Base-by-base conservation (phyloP, 2,113 vertebrate genomes). In the Coturnix japonica region DNA sequence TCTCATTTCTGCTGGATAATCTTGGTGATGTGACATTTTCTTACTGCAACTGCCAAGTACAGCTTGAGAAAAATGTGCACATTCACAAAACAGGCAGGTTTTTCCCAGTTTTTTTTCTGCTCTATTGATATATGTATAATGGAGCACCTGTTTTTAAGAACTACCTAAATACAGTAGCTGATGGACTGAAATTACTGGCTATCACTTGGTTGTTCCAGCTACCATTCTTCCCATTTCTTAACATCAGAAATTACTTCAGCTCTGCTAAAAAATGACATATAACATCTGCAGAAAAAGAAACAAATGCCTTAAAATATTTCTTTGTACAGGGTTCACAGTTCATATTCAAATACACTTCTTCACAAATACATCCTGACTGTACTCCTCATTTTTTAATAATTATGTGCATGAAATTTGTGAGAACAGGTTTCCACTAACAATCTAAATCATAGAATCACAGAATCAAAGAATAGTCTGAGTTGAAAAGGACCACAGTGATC, bases 1-100 rank as follows among this genome's bases (percentile, higher is more conserved):
- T 91, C 64, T 31, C 44, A 11, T 94, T 67, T 85, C 70, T 43
- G 25, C 28, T 64, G 33, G 9, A 54, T 90, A 33, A 81, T 53
- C 87, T 19, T 30, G 5, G 26, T 44, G 61, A 25, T 10, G 51
- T 2, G 14, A 6, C 78, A 47, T 80, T 94, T 96, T 83, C 39
- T 57, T 71, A 31, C 21, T 54, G 30, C 8, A 41, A 2, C 54
- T 90, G 30, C 4, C 41, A 84, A 87, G 59, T 70, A 70, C n/a
- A 39, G 5, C 4, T 57, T 65, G 46, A 47, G 13, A 90, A 81
- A 90, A 65, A 59, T 56, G 9, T 28, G 15, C 47, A n/a, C 13
- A 46, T 51, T 19, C 49, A 46, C 53, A 75, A 87, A 76, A 85
- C n/a, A 86, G 74, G 28, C 3, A 78, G 5, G 5, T 2, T 31